phyloP scores from a whole-genome alignment of 2,797 vertebrate genomes.

The Arctocebus calabarensis region DNA sequence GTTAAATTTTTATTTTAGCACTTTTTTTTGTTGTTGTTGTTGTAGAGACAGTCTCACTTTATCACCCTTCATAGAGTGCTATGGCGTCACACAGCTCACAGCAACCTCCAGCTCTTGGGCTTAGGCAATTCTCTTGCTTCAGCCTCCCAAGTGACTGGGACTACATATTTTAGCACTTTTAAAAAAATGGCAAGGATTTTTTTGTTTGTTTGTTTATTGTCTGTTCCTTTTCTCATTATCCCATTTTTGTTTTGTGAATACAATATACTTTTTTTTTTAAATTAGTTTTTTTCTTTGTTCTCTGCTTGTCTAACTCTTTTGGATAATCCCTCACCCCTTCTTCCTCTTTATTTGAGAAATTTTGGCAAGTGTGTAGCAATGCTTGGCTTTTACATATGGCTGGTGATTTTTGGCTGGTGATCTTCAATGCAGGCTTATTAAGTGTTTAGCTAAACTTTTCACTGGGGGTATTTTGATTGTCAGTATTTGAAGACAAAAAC shows the following conservation, averaged over 20 bases:
- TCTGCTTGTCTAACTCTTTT: neutral
- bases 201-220: neutral
- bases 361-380: neutral
- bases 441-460: slow-evolving; percentile 9
- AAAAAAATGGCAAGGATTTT: neutral
- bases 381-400: neutral
- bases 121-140: too few species aligned
- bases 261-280: neutral
- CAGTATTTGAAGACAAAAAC: neutral
- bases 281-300: neutral
- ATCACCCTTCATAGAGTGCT: too few species aligned
- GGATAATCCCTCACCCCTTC: neutral
- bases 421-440: neutral
- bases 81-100: too few species aligned
- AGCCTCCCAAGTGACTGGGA: too few species aligned
- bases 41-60: too few species aligned
- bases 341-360: neutral
- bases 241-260: neutral
- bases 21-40: neutral
- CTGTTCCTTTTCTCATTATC: neutral
- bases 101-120: too few species aligned
- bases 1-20: slow-evolving; percentile 33
- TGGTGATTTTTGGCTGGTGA: neutral
- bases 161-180: slow-evolving; percentile 30
- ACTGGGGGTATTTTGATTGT: neutral